phyloP scores from a whole-genome alignment of 2,888 invertebrate species.

The Xylota segnis region DNA sequence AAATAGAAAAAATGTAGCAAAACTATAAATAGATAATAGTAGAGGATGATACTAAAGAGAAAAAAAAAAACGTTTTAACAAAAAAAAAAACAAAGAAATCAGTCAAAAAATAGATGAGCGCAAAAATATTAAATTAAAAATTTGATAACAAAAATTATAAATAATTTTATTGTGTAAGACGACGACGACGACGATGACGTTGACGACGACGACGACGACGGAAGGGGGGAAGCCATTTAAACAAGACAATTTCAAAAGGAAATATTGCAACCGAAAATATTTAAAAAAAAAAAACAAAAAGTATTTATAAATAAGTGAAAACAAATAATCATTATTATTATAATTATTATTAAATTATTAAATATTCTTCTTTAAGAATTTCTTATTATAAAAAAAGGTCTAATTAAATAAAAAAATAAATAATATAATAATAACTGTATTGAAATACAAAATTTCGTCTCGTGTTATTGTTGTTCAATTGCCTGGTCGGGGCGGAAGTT shows the following conservation, averaged over 20 bases:
- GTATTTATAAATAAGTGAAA: constrained; percentile 59
- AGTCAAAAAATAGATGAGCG: constrained; percentile 39
- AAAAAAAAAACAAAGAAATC: constrained; percentile 19
- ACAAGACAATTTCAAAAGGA: constrained; percentile 55
- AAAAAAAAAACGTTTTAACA: constrained; percentile 2
- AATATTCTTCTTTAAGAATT: constrained; percentile 77
- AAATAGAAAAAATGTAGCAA: constrained; percentile 56
- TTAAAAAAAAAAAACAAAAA: too few relatives aligned
- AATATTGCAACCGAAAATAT: constrained; percentile 60
- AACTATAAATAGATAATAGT: constrained; percentile 69
- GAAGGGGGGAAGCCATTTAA: constrained; percentile 58
- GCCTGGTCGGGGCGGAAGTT: too few relatives aligned
- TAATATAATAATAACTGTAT: constrained; percentile 73
- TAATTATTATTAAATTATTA: constrained; percentile 76
- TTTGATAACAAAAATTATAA: constrained; percentile 40
- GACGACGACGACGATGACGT: too few relatives aligned
- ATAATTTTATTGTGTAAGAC: constrained; percentile 36
- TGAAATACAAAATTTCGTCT: constrained; percentile 65
- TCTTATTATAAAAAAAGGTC: constrained; percentile 72
- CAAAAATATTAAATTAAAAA: constrained; percentile 40
- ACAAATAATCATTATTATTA: constrained; percentile 74
- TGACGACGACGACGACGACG: too few relatives aligned
- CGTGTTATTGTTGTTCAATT: background rate
- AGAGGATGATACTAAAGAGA: constrained; percentile 30
- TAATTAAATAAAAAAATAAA: constrained; percentile 68